Evolutionary conservation across 2,888 invertebrate species (phyloP), one percentile per base, ranked within the genome.

Genomic region (Leucophenga maculata): DNA sequence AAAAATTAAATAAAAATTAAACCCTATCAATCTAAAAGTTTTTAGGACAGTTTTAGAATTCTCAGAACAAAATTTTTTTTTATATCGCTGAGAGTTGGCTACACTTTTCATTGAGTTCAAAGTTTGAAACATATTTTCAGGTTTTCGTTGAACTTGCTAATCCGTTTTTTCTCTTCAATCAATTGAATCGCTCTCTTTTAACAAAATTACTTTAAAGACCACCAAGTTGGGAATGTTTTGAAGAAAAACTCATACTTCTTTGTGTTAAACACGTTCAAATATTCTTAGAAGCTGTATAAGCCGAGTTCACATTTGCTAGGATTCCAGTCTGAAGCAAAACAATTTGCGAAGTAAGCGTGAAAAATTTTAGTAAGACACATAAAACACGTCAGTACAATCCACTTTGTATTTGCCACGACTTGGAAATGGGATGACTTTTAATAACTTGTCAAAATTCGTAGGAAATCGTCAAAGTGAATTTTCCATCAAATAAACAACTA

Each of bases 291-390:
- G 13, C 39, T 48, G 20, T 14, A 22, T 8, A 39, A 4, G 46
- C 46, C 13, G 22, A 64, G 48, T 22, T 13, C n/a, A 62, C 11
- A 57, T 14, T 13, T 22, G 57, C 18, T n/a, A 20, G 9, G 22
- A 55, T 9, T 55, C 18, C 20, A 22, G 13, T 18, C n/a, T 26
- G 13, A 39, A 39, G 26, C 14, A 14, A 57, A 57, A 26, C 57
- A 57, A 57, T 26, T 22, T 14, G 22, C 46, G 44, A 39, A 46
- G 18, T 14, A n/a, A 22, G 46, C 62, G 26, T 64, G 48, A 46
- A 55, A 55, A 64, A 64, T 48, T 64, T 64, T 8, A 71, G 72
- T 73, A 72, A 72, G 71, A 72, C 52, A 9, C 68, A 44, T 9
- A 20, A 55, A 20, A 66, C 44, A 44, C 52, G 65, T 54, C 26